Evolutionary conservation across 2,797 vertebrate genomes (phyloP).

Genomic region (Scolopax bukidnonensis): DNA sequence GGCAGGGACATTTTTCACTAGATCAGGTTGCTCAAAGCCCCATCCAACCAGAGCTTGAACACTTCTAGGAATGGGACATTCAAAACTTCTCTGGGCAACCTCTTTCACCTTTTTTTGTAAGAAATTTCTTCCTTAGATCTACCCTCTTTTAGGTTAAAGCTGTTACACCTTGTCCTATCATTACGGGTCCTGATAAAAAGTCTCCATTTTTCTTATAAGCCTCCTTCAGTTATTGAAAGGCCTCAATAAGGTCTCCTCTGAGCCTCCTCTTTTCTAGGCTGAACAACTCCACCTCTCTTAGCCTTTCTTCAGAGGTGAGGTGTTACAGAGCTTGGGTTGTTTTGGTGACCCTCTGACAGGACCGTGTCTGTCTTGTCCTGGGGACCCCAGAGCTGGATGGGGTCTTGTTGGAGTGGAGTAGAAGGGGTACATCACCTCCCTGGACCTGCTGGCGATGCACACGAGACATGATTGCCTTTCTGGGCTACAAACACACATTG

Average conservation of each 20-base stretch:
- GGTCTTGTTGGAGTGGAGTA: fast-evolving
- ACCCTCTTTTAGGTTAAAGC: background rate
- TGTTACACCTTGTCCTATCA: background rate
- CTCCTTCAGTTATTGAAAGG: background rate
- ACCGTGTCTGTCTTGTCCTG: background rate
- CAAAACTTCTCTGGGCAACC: background rate
- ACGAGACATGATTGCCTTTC: background rate
- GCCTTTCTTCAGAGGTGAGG: background rate
- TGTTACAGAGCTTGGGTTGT: background rate
- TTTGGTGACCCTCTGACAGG: background rate
- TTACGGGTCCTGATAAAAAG: background rate
- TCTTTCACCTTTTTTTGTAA: background rate
- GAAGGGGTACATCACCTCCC: no score
- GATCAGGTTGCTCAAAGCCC: background rate
- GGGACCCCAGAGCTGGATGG: background rate
- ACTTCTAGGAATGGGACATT: background rate
- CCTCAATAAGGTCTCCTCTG: background rate
- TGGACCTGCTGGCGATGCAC: background rate
- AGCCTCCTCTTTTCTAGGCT: background rate
- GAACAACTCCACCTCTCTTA: background rate
- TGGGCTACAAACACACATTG: background rate
- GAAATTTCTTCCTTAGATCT: background rate
- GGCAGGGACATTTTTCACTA: background rate
- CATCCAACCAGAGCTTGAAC: background rate
- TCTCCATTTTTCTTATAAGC: background rate